A percentile compares a stretch with the other conserved stretches of the same genome.
Conservation (phyloP, 2,797 vertebrate species). For the Acanthurus lineatus region DNA sequence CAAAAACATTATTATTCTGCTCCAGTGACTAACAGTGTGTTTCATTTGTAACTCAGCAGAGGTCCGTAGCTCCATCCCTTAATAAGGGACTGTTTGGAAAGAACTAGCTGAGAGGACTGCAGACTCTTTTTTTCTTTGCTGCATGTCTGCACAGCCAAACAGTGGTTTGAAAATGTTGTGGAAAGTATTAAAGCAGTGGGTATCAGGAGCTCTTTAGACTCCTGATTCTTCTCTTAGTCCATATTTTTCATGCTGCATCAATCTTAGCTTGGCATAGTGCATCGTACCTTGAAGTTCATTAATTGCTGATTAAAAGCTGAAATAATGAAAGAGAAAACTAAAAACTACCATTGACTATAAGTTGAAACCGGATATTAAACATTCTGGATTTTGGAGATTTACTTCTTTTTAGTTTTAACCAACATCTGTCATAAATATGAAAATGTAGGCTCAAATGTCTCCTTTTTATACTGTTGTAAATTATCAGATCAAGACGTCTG, state of each 20-base stretch:
- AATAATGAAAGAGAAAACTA: constrained; percentile 44
- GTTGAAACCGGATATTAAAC: constrained; percentile 58
- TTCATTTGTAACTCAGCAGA: constrained; percentile 78
- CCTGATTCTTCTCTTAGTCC: constrained; percentile 54
- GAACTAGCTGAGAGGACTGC: constrained; percentile 71
- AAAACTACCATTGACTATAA: constrained; percentile 37
- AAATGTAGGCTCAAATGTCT: constrained; percentile 57
- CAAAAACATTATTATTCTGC: constrained; percentile 55
- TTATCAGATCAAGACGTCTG: constrained; percentile 49
- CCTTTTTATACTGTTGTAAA: constrained; percentile 48
- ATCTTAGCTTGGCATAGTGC: constrained; percentile 69
- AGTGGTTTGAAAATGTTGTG: constrained; percentile 76
- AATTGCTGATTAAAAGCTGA: constrained; percentile 61
- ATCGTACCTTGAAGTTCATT: constrained; percentile 72
- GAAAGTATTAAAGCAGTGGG: constrained; percentile 78
- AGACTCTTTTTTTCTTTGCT: constrained; percentile 28
- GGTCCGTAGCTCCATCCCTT: constrained; percentile 57
- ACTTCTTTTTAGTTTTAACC: constrained; percentile 53
- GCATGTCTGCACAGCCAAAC: constrained; percentile 64
- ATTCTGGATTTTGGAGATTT: constrained; percentile 40
- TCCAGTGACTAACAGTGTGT: constrained; percentile 76
- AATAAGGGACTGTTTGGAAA: constrained; percentile 78
- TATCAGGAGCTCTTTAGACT: constrained; percentile 49
- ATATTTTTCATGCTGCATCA: constrained; percentile 73
- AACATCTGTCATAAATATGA: constrained; percentile 75